Percentiles rank a stretch among this genome's conserved stretches.
Conservation (phyloP, 2,888 invertebrate species). For the Sinhomidia bicolor region DNA sequence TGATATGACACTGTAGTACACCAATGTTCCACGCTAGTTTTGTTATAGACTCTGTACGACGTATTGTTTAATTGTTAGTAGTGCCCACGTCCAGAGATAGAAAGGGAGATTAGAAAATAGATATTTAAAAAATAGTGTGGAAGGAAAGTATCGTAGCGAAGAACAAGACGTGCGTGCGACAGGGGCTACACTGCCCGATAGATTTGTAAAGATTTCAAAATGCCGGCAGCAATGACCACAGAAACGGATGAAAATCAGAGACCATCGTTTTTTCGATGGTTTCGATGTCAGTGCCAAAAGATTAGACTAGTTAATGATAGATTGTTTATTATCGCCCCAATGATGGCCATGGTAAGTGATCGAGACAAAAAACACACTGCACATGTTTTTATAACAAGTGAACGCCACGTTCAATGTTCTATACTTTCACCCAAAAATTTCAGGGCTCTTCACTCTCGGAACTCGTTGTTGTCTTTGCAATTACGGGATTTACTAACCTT, state of each 20-base stretch:
- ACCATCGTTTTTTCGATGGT: conserved; percentile 70
- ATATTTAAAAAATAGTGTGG: neutral
- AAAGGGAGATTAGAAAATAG: neutral
- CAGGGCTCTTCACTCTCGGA: conserved; percentile 73
- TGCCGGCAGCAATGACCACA: conserved; percentile 67
- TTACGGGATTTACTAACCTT: conserved; percentile 74
- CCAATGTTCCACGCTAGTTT: neutral
- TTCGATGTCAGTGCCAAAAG: conserved; percentile 73
- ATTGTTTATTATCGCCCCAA: conserved; percentile 66
- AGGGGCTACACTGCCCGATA: conserved; percentile 52
- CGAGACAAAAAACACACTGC: too few species aligned
- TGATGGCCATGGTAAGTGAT: conserved; percentile 70
- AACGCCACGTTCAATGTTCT: neutral
- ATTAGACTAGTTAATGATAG: conserved; percentile 70
- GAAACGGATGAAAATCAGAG: conserved; percentile 67
- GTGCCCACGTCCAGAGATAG: conserved; percentile 5
- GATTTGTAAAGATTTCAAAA: conserved; percentile 8
- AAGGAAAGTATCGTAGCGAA: neutral
- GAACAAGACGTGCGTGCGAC: neutral
- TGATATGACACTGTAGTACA: too few species aligned
- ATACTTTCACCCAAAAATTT: neutral
- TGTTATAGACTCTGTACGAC: neutral
- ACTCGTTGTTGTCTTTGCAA: conserved; percentile 71
- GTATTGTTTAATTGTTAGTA: neutral
- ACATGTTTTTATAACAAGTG: neutral